A percentile compares a stretch with the other conserved stretches of the same genome.
Conservation (phyloP, 2,113 vertebrate genomes). For the Eira barbara region DNA sequence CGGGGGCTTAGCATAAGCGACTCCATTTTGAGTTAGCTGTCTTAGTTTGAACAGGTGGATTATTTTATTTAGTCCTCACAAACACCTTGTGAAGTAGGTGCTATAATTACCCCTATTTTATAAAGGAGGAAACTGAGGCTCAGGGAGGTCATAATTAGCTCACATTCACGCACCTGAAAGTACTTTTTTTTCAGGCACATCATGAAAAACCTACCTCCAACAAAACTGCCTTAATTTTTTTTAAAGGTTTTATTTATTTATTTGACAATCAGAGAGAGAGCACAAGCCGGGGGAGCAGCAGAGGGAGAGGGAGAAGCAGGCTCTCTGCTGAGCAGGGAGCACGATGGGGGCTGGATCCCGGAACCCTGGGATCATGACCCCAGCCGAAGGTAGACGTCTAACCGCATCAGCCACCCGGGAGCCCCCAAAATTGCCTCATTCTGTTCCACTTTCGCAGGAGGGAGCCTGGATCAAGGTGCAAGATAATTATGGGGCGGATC, state of each 20-base stretch:
- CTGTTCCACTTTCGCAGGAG: neutral
- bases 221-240: neutral
- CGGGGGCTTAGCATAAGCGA: neutral
- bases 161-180: neutral
- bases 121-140: neutral
- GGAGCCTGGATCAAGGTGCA: neutral
- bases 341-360: too few relatives aligned
- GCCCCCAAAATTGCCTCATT: neutral
- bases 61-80: constrained; percentile 28
- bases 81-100: neutral
- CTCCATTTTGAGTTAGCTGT: neutral
- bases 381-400: too few relatives aligned
- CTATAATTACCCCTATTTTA: neutral
- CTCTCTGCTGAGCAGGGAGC: too few relatives aligned
- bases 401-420: too few relatives aligned
- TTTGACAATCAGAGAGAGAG: too few relatives aligned
- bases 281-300: too few relatives aligned
- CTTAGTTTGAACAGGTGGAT: neutral
- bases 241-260: too few relatives aligned
- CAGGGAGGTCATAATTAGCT: neutral
- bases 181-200: neutral
- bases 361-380: too few relatives aligned
- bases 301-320: too few relatives aligned
- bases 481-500: neutral
- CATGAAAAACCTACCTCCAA: neutral